Base-by-base conservation (phyloP, 1,140 invertebrate genomes). In the Drusus annulatus region DNA sequence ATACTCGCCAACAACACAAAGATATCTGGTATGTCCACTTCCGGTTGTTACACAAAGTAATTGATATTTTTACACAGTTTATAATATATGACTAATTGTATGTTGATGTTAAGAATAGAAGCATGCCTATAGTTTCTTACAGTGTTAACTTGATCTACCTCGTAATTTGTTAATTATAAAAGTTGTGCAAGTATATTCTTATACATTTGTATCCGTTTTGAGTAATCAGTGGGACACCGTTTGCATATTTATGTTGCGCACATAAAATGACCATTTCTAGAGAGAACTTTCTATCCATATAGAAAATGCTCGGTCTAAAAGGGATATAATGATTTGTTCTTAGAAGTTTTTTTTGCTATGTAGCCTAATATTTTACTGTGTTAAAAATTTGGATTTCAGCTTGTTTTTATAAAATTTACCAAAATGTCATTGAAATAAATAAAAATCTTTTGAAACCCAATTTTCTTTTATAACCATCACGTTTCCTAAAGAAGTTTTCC, bases 331-430 rank as follows among this genome's bases (percentile, higher is more conserved):
- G 52, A 23, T 74, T 74, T 74, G 19, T 54, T 74, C 17, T 71
- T 71, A 71, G 68, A 71, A 71, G 51, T 54, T 74, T 63, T 74
- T 63, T 69, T 74, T 74, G 69, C 69, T 74, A 74, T 54, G 69
- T 74, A 74, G 69, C 69, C 21, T 74, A 74, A 74, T 74, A n/a
- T 74, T 74, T 74, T 74, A 74, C 69, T 15, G 52, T 74, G 51
- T 74, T 51, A 28, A 74, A 69, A 74, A 54, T 74, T 74, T 74
- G 69, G 69, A 52, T 54, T 74, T 74, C 69, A 74, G 69, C 69
- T 74, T 74, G 69, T 74, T 74, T 74, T 74, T 56, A 54, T 74
- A 19, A 45, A 45, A 50, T 69, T 69, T 69, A 31, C 36, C 69
- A 54, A 74, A 74, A 74, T 74, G 50, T 74, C 69, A 74, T n/a